Percentiles rank a stretch among this genome's conserved stretches.
phyloP scores from a whole-genome alignment of 2,797 vertebrate species.

The Rhadinocentrus ornatus region DNA sequence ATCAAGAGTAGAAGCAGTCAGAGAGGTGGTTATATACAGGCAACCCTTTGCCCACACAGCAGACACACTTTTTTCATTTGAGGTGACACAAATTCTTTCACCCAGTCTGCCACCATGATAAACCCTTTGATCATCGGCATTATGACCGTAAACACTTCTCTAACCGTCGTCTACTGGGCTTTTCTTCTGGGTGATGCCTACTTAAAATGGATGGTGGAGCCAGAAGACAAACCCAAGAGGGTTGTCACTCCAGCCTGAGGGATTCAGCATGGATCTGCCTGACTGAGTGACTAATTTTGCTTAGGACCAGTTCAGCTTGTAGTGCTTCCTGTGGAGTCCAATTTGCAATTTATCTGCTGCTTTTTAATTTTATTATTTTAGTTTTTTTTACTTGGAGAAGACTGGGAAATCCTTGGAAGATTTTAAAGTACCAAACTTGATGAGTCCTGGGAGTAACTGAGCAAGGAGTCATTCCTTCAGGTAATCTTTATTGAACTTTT shows the following conservation, averaged over 20 bases:
- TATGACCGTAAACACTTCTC: constrained; percentile 69
- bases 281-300: constrained; percentile 28
- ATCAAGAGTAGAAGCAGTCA: constrained; percentile 22
- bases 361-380: neutral
- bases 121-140: constrained; percentile 79
- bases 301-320: constrained; percentile 49
- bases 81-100: constrained; percentile 40
- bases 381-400: constrained; percentile 14
- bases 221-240: constrained; percentile 72
- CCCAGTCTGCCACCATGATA: constrained; percentile 59
- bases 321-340: constrained; percentile 47
- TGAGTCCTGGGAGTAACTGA: constrained; percentile 16
- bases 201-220: constrained; percentile 60
- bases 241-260: constrained; percentile 71
- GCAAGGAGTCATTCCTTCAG: constrained; percentile 34
- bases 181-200: constrained; percentile 72
- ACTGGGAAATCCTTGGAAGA: constrained; percentile 7
- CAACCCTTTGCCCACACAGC: constrained; percentile 24
- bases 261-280: constrained; percentile 43
- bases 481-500: constrained; percentile 38
- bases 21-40: constrained; percentile 30
- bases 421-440: neutral
- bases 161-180: constrained; percentile 76
- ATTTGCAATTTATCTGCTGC: constrained; percentile 14
- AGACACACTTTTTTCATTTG: constrained; percentile 32